phyloP scores from a whole-genome alignment of 2,113 vertebrate species.

The Oriolus oriolus region DNA sequence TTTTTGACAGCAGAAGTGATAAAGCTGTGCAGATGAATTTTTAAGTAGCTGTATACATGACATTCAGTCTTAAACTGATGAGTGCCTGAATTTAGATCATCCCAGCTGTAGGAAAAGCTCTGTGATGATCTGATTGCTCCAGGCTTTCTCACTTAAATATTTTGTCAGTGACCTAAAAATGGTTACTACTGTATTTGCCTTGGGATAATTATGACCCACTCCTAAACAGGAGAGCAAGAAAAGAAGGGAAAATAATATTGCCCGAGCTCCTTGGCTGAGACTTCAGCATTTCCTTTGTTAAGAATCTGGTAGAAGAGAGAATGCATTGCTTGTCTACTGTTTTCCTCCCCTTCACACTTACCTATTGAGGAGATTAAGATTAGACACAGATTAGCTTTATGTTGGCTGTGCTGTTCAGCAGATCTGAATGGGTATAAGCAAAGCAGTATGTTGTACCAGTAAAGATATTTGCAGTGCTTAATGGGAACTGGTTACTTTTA shows the following conservation, averaged over 20 bases:
- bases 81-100: slow-evolving; percentile 38
- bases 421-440: neutral
- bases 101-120: neutral
- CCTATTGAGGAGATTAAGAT: neutral
- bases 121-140: slow-evolving; percentile 40
- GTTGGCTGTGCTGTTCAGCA: neutral
- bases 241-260: neutral
- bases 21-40: slow-evolving; percentile 51
- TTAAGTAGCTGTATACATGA: slow-evolving; percentile 54
- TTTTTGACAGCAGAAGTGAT: slow-evolving; percentile 67
- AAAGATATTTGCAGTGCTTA: neutral
- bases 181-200: neutral
- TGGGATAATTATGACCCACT: neutral
- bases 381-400: neutral
- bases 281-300: neutral
- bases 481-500: neutral
- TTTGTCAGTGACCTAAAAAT: slow-evolving; percentile 39
- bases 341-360: neutral
- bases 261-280: neutral
- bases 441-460: neutral
- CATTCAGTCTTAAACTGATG: slow-evolving; percentile 8
- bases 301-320: neutral
- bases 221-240: neutral
- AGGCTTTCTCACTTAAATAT: neutral
- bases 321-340: neutral